These are phyloP conservation scores for Cinara cedri DNA, from an alignment of 2,888 invertebrate species.

Conservation along the genomic window DNA sequence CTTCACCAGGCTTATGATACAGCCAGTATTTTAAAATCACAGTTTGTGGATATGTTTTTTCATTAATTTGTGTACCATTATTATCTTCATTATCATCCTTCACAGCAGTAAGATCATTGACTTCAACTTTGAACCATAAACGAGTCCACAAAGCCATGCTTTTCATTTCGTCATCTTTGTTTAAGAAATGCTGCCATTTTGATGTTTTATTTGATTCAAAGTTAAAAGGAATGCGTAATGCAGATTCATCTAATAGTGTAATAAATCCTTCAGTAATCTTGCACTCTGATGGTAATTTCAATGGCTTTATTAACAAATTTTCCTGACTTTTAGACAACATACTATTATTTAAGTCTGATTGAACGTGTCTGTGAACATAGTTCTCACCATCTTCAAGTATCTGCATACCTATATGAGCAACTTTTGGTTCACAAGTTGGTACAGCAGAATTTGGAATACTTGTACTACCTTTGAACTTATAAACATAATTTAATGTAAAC, in stretches of 20 bases:
- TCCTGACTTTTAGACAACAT: neutral
- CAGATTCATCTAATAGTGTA: conserved; percentile 38
- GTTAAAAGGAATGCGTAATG: neutral
- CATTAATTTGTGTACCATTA: neutral
- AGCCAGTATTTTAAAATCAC: conserved; percentile 22
- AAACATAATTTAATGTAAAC: conserved; percentile 42
- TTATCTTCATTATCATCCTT: too few species aligned
- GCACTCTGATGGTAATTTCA: conserved; percentile 23
- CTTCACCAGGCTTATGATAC: conserved; percentile 34
- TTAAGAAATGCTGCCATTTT: conserved; percentile 7
- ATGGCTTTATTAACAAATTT: neutral
- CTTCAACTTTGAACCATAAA: conserved; percentile 29
- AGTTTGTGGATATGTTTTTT: neutral
- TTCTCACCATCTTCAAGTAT: conserved; percentile 13
- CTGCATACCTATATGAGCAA: neutral
- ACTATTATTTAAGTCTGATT: neutral
- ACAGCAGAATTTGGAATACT: neutral
- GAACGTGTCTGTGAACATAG: too few species aligned
- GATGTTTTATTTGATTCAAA: neutral
- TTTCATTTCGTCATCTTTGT: neutral
- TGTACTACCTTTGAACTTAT: neutral
- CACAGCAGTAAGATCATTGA: neutral
- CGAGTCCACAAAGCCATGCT: conserved; percentile 31
- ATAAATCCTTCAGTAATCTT: conserved; percentile 33
- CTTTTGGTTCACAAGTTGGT: neutral